Conservation (phyloP, 2,888 invertebrate species). For the Aspidiotus destructor region DNA sequence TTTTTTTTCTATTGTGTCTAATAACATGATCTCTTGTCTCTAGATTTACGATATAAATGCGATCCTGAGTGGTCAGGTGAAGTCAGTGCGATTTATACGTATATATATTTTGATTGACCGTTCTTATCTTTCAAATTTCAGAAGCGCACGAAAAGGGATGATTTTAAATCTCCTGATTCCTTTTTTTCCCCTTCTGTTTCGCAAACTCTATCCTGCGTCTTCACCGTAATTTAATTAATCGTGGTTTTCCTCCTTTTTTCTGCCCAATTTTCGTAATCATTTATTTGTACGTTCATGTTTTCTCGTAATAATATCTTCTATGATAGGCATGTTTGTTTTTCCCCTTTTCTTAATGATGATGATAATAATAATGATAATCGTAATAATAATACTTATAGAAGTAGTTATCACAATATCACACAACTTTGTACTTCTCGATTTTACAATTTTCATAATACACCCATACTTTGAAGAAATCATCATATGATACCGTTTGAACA, state of each 20-base stretch:
- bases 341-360: no score
- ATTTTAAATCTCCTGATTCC: no score
- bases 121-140: no score
- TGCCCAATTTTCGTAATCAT: neutral
- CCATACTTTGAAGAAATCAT: no score
- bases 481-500: no score
- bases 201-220: neutral
- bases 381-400: no score
- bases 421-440: no score
- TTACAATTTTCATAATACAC: no score
- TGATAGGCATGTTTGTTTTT: no score
- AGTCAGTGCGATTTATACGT: neutral
- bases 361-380: no score
- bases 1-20: slow-evolving; percentile 6
- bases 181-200: neutral
- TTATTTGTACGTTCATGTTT: slow-evolving; percentile 3
- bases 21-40: slow-evolving; percentile 29
- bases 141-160: no score
- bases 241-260: neutral
- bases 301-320: slow-evolving; percentile 5
- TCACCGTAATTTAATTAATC: neutral
- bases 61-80: neutral
- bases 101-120: neutral
- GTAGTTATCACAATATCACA: no score
- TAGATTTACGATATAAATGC: neutral